These are phyloP conservation scores for Dicyrtoma fusca DNA, from an alignment of 2,888 invertebrate genomes.

Conservation along the genomic window DNA sequence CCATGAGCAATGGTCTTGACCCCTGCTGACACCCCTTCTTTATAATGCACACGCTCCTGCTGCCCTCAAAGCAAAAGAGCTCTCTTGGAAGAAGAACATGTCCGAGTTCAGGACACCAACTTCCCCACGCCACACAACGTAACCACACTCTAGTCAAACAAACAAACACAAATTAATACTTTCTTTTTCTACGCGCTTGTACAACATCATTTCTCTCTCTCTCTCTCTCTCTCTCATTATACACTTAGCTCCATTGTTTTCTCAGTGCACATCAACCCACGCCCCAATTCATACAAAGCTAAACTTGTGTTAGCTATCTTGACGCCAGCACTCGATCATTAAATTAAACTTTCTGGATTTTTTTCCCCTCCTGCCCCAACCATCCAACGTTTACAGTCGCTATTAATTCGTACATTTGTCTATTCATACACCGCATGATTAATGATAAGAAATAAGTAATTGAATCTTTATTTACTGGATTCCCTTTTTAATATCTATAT, in stretches of 20 bases:
- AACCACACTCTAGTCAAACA: constrained; percentile 20
- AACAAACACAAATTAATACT: constrained; percentile 35
- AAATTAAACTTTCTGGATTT: constrained; percentile 31
- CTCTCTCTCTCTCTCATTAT: constrained; percentile 28
- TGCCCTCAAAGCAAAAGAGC: constrained; percentile 22
- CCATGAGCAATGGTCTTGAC: constrained; percentile 55
- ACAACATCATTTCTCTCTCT: background rate
- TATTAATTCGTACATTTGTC: constrained; percentile 32
- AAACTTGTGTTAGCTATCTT: constrained; percentile 13
- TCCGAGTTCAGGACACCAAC: constrained; percentile 49
- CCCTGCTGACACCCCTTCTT: constrained; percentile 56
- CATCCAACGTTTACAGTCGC: constrained; percentile 11
- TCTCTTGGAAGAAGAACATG: too few relatives aligned
- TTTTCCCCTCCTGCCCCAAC: constrained; percentile 14
- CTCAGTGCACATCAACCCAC: constrained; percentile 18
- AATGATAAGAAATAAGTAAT: too few relatives aligned
- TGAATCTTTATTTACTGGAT: too few relatives aligned
- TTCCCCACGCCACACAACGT: constrained; percentile 29
- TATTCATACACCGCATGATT: too few relatives aligned
- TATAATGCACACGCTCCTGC: constrained; percentile 35
- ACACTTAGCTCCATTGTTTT: constrained; percentile 28
- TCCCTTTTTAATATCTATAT: too few relatives aligned
- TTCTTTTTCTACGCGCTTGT: constrained; percentile 14
- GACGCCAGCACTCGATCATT: constrained; percentile 42
- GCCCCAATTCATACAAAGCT: constrained; percentile 29